These are phyloP conservation scores for Gastracanthus pulcherrimus DNA, from an alignment of 2,888 invertebrate genomes.

Conservation along the genomic window DNA sequence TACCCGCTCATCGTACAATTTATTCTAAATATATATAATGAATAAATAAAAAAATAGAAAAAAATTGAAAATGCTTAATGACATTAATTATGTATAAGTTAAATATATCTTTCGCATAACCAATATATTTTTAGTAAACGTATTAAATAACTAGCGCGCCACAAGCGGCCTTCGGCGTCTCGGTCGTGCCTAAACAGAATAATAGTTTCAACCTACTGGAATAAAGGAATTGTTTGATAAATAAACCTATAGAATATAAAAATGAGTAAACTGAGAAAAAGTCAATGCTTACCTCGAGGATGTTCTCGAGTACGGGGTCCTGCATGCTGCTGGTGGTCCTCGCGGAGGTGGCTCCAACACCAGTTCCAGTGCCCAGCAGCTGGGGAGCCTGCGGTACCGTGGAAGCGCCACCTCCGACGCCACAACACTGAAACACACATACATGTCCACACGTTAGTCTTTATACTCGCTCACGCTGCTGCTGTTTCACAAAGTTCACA, in stretches of 20 bases:
- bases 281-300: constrained; percentile 71
- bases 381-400: constrained; percentile 76
- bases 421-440: constrained; percentile 74
- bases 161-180: too few relatives aligned
- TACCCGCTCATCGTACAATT: too few relatives aligned
- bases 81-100: too few relatives aligned
- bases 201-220: too few relatives aligned
- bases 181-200: too few relatives aligned
- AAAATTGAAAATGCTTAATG: too few relatives aligned
- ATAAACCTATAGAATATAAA: background rate
- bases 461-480: background rate
- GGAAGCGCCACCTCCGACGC: constrained; percentile 77
- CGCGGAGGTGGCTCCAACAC: constrained; percentile 71
- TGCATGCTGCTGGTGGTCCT: constrained; percentile 74
- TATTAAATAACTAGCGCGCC: too few relatives aligned
- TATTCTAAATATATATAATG: too few relatives aligned
- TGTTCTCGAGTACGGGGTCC: constrained; percentile 75
- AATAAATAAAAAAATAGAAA: too few relatives aligned
- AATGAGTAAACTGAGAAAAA: background rate
- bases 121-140: too few relatives aligned
- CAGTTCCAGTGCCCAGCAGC: constrained; percentile 74
- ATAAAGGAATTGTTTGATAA: too few relatives aligned
- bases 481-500: background rate
- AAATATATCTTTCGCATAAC: too few relatives aligned
- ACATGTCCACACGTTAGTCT: background rate